Evolutionary conservation across 1,140 invertebrate genomes (phyloP).

Genomic region (Heliconius eleuchia): DNA sequence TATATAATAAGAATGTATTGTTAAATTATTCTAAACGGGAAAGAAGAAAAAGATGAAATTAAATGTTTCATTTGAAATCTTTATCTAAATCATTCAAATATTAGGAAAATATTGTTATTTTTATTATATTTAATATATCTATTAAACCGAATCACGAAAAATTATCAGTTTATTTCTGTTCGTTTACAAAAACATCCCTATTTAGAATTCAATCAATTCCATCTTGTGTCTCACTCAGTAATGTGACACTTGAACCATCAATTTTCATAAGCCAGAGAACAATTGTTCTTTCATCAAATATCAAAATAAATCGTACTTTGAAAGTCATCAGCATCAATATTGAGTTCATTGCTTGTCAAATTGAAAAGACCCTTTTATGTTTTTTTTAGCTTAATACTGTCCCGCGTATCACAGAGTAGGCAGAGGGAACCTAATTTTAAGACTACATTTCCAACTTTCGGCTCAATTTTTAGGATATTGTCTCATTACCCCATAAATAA

Average conservation of each 20-base stretch:
- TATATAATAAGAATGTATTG: not conserved
- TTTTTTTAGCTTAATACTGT: too few species aligned
- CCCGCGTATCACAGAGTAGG: too few species aligned
- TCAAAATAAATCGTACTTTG: constrained; percentile 42
- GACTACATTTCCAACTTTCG: too few species aligned
- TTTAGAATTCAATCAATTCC: constrained; percentile 29
- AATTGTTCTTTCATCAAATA: constrained; percentile 42
- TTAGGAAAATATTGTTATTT: too few species aligned
- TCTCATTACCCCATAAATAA: too few species aligned
- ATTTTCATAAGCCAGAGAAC: constrained; percentile 42
- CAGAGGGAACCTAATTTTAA: too few species aligned
- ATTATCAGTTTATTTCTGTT: constrained; percentile 15
- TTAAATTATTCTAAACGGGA: not conserved
- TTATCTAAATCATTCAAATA: too few species aligned
- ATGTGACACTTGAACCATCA: constrained; percentile 40
- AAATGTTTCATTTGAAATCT: too few species aligned
- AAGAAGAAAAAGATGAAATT: not conserved
- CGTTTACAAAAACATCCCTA: constrained; percentile 18
- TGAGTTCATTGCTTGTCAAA: constrained; percentile 40
- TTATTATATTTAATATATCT: not conserved
- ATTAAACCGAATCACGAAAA: not conserved
- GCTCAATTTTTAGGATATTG: too few species aligned
- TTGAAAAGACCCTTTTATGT: constrained; percentile 17
- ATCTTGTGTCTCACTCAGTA: constrained; percentile 40
- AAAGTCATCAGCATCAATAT: constrained; percentile 44